Evolutionary conservation across 1,140 invertebrate species (phyloP), one percentile per base, ranked within the genome.

Genomic region (Caerostris extrusa): DNA sequence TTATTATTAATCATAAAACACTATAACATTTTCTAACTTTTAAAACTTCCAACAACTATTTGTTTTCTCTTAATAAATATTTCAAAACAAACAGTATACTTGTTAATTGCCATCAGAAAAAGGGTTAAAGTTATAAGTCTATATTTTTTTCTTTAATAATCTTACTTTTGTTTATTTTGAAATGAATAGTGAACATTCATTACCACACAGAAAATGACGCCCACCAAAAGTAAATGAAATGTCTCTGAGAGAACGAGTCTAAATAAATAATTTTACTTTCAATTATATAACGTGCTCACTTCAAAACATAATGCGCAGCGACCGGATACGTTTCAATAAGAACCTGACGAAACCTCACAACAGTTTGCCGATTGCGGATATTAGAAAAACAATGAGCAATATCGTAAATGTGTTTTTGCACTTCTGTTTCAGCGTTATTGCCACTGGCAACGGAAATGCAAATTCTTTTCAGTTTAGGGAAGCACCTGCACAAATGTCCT

Each of bases 361-460:
- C 50, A 89, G 50, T 60, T 81, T 12, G 34, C n/a, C 55, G 56
- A 50, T 57, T 56, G 17, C n/a, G 92, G 92, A 93, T 81, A 93
- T 93, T 12, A 53, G 69, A 56, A 93, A 88, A 81, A 61, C 81
- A 93, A 88, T 93, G 92, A 88, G 67, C 58, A 88, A 55, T 89
- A 92, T 82, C 56, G 19, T 91, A 81, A 77, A 56, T 12, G 64
- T 56, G 34, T 69, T 56, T n/a, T 92, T 53, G 90, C 55, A 82
- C 64, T 71, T 93, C 17, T 93, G 86, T 93, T 93, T 5, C 69
- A 19, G 2, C 55, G 8, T 4, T 19, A 81, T 89, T 86, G 7
- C 86, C 64, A 87, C n/a, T 93, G 55, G 92, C 92, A 93, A 93
- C 92, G 92, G 92, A 93, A 93, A 82, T 93, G n/a, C 67, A 82